Base-by-base conservation (phyloP, 2,797 vertebrate genomes). In the Chelonia mydas region DNA sequence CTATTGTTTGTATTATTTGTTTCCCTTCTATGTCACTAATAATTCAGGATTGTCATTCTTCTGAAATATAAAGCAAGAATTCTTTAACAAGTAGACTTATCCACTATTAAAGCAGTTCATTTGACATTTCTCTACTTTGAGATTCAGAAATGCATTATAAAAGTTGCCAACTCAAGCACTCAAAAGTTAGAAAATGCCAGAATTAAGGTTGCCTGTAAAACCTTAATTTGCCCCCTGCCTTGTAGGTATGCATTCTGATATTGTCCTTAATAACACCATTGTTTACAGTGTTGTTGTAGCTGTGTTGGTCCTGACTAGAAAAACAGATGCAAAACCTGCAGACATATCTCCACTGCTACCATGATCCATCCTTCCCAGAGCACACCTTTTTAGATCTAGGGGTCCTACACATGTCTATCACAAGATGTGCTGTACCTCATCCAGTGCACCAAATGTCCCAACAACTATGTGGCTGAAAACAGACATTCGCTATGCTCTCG, bases 51-150 rank as follows among this genome's bases (percentile, higher is more conserved):
- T 91, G 92, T 91, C 72, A 87, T 47, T 96, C 68, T 92, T 94
- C 84, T 94, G 88, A 97, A 95, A 74, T 78, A 91, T 49, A 89
- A 83, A 88, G 37, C 80, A 68, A 94, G 85, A 95, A 97, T 86
- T 96, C 55, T 97, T 81, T 91, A 96, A 90, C 47, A 87, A 86
- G 33, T 85, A 95, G 86, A 90, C 21, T 28, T 83, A 85, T 5
- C 45, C 37, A 76, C 25, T 41, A 2, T 93, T 51, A 68, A 55
- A 81, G 83, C 74, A 82, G 68, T 93, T 91, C 49, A 88, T 90
- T 41, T 89, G 47, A 74, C 68, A 41, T 49, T 95, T 95, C 61
- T 87, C 88, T 80, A 82, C 47, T 92, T 19, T 53, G 23, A 87
- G 31, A 37, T 17, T 82, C 11, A 92, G 86, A 11, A 17, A 95